Base-by-base conservation (phyloP, 53 echinoderm and acorn worm species). In the Holothuria leucospilota region DNA sequence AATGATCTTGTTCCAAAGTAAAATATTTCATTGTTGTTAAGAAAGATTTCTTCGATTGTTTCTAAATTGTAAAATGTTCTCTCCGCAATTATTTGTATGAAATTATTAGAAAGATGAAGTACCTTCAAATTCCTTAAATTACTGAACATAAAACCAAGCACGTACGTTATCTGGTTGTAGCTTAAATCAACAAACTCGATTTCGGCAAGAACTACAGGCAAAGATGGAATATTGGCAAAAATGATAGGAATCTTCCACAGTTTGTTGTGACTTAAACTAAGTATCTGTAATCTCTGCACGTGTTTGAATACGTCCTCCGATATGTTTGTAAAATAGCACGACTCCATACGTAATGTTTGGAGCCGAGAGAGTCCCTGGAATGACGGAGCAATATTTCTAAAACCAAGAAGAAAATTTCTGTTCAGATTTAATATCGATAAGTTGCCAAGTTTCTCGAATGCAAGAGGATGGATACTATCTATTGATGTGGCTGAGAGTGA, bases 1-100 rank as follows among this genome's bases (percentile, higher is more conserved):
- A 82, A 65, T 6, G 41, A 2, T 82, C 5, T 61, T 21, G 66
- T 0, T 21, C 66, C 21, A 40, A 82, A 14, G 11, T 40, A 20
- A 20, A 39, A 14, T 21, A 82, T 82, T 2, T 13, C 13, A 46
- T 82, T 82, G 26, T 56, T 3, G 15, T 56, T 18, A 10, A 79
- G 20, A 20, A 15, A 12, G 9, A 79, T 59, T 29, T 59, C 34
- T 79, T 79, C 79, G 34, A 79, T 59, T 11, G 4, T 4, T 13
- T 61, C 23, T 20, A 79, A 29, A 38, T 79, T 79, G 30, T 58
- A 79, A 29, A 79, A 79, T 38, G 61, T 60, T 25, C 29, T 29
- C 8, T 29, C 18, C 13, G 16, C 34, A 28, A 79, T 25, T 11
- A 25, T 30, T 29, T 51, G 27, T 30, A 79, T 28, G 4, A 24